These are phyloP conservation scores for Aphidius colemani DNA, from an alignment of 2,888 invertebrate species.

Conservation along the genomic window DNA sequence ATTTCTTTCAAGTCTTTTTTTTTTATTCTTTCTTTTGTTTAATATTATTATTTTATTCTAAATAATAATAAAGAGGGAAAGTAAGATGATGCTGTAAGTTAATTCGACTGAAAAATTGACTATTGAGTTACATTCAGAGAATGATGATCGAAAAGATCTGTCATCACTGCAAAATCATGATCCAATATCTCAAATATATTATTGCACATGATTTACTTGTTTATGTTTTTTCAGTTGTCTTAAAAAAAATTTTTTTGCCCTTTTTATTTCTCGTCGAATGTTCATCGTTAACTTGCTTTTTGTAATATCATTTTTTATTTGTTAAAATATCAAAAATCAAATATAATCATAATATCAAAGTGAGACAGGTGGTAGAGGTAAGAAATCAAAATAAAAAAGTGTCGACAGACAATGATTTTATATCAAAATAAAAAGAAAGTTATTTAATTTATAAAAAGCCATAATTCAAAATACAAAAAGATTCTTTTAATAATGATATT, in stretches of 20 bases:
- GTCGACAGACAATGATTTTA: no score
- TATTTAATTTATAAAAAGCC: no score
- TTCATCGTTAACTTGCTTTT: no score
- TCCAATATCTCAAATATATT: no score
- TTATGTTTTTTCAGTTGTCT: no score
- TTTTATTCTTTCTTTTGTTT: constrained; percentile 25
- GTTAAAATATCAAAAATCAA: no score
- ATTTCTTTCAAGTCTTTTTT: constrained; percentile 21
- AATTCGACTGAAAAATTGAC: constrained; percentile 35
- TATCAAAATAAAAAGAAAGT: not conserved
- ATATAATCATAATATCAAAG: not conserved
- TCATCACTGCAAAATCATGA: not conserved
- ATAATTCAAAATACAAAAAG: no score
- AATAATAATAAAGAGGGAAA: constrained; percentile 18
- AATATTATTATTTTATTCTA: constrained; percentile 21
- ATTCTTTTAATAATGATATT: no score
- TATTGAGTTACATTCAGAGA: constrained; percentile 44
- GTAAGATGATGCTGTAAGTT: constrained; percentile 33
- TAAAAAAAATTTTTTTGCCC: not conserved
- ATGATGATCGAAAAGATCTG: constrained; percentile 27
- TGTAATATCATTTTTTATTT: no score
- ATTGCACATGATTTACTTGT: no score
- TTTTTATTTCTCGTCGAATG: constrained; percentile 6
- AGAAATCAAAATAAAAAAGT: no score
- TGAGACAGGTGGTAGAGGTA: no score